A percentile compares a stretch with the other conserved stretches of the same genome.
phyloP scores from a whole-genome alignment of 1,140 invertebrate genomes.

The Zaprionus taronus region DNA sequence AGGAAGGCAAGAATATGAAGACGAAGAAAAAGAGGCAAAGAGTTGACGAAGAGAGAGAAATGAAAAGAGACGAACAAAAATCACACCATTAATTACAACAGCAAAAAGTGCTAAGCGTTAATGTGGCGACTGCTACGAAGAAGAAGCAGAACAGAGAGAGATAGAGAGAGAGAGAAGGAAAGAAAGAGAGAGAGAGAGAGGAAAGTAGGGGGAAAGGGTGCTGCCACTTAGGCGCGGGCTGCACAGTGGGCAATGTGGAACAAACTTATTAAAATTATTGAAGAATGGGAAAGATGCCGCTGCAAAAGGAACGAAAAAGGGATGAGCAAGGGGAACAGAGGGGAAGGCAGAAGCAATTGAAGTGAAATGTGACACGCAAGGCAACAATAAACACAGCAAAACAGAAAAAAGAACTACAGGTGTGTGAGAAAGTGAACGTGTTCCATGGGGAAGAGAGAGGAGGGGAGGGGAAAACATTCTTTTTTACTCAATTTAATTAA shows the following conservation, averaged over 20 bases:
- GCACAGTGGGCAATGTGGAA: conserved; percentile 47
- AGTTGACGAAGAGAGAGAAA: conserved; percentile 26
- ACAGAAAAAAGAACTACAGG: conserved; percentile 11
- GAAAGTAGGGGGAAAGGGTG: neutral
- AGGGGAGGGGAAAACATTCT: conserved; percentile 5
- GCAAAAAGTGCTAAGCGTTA: conserved; percentile 43
- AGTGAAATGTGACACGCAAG: conserved; percentile 59
- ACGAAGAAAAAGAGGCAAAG: conserved; percentile 24
- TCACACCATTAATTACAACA: conserved; percentile 49
- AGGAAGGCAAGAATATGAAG: neutral
- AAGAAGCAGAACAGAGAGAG: neutral
- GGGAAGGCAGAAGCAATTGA: conserved; percentile 33
- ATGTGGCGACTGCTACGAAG: conserved; percentile 31
- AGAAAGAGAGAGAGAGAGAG: neutral
- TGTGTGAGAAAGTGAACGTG: conserved; percentile 59
- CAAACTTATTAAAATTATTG: conserved; percentile 58
- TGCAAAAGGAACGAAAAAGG: neutral
- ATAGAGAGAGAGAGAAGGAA: neutral
- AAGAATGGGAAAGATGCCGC: conserved; percentile 25
- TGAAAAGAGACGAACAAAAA: conserved; percentile 13
- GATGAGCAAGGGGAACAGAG: neutral
- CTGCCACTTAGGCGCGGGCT: conserved; percentile 14
- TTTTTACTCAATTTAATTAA: conserved; percentile 46
- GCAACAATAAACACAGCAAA: conserved; percentile 38
- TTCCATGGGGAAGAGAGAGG: neutral